Evolutionary conservation across 2,797 vertebrate species (phyloP), one percentile per base, ranked within the genome.

Genomic region (Pangasius macronema): DNA sequence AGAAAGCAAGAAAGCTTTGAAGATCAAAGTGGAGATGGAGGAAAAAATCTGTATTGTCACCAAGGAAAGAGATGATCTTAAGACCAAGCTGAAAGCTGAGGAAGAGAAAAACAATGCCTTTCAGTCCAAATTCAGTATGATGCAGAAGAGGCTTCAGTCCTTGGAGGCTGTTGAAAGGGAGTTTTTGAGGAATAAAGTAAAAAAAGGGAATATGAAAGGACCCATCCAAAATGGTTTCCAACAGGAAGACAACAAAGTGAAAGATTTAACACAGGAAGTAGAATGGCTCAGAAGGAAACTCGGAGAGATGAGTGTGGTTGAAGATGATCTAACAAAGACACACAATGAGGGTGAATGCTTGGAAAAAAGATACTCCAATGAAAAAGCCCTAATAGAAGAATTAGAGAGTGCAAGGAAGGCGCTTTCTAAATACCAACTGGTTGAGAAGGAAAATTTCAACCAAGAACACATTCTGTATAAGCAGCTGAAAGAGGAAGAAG

Each of bases 171-270:
- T 92, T 80, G 99, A 99, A 91, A 97, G 97, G 92, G 98, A 99
- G 85, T 95, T 96, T 88, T 90, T 98, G 84, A 97, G 97, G 92
- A 98, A 93, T 93, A 98, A 97, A 94, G 91, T 95, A 39, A 98
- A 97, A 93, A 95, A 96, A 90, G 98, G 99, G 63, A 92, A 94
- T 85, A 92, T 93, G 88, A 98, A 96, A 91, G 92, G 94, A 11
- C 95, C 96, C 55, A 89, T 93, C 42, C 91, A 94, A 85, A 94
- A 94, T 87, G 92, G 89, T 86, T 95, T 98, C 93, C 97, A 98
- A 88, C 97, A 98, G 86, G 98, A 99, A 91, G 98, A 99, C 93
- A 99, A 98, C 94, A 99, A 98, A 93, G 96, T 99, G 49, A 97
- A 97, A 94, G 98, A 99, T 87, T 94, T 99, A 92, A 97, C 97